Conservation (phyloP, 1,140 invertebrate genomes). For the Drosophila kanapiae region DNA sequence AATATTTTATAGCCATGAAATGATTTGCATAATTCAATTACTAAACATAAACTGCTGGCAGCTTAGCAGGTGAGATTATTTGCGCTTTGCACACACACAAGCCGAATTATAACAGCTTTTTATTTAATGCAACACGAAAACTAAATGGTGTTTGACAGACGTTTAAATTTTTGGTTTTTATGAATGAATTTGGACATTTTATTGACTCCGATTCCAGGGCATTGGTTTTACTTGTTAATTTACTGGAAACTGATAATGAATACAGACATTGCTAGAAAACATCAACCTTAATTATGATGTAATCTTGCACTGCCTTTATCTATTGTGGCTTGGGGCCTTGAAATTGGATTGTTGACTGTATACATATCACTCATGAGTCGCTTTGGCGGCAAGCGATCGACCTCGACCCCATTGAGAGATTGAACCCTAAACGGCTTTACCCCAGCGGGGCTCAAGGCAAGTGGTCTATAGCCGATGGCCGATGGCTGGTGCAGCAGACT, state of each 20-base stretch:
- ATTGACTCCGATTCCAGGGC: background rate
- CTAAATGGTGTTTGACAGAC: conserved; percentile 20
- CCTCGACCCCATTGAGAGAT: conserved; percentile 48
- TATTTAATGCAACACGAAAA: conserved; percentile 6
- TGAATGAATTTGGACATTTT: conserved; percentile 3
- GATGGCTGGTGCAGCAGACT: conserved; percentile 32
- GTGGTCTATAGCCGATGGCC: conserved; percentile 11
- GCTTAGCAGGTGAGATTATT: conserved; percentile 36
- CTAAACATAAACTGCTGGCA: conserved; percentile 14
- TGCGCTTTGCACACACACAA: conserved; percentile 27
- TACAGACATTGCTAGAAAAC: background rate
- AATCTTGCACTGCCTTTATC: background rate
- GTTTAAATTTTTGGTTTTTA: background rate
- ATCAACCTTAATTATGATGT: background rate
- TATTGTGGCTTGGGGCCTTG: background rate
- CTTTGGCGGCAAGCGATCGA: conserved; percentile 53
- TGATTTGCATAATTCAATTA: conserved; percentile 49
- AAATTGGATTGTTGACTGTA: conserved; percentile 32
- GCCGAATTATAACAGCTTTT: conserved; percentile 36
- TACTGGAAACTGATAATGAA: background rate
- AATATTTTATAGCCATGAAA: conserved; percentile 17
- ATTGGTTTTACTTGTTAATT: background rate
- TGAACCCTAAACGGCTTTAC: conserved; percentile 72
- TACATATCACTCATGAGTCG: conserved; percentile 67
- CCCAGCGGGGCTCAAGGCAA: conserved; percentile 51